Conservation (phyloP, 2,888 invertebrate species). For the Polyommatus iphigenia region DNA sequence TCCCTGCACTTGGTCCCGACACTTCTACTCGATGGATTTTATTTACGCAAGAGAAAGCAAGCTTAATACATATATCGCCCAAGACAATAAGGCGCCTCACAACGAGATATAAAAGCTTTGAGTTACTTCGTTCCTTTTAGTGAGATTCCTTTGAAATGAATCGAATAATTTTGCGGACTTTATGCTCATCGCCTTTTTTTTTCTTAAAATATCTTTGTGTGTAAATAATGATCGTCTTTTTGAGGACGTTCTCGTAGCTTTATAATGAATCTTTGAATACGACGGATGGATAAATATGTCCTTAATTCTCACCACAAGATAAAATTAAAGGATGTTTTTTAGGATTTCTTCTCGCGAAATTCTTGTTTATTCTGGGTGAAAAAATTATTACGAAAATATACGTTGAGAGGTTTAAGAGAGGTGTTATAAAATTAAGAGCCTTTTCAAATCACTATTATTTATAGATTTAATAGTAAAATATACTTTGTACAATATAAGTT, state of each 20-base stretch:
- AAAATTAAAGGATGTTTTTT: not conserved
- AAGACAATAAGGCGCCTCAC: slow-evolving; percentile 77
- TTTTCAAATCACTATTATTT: too few relatives aligned
- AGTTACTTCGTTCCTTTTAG: slow-evolving; percentile 77
- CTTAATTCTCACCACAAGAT: not conserved
- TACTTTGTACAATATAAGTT: too few relatives aligned
- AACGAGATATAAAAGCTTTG: slow-evolving; percentile 80
- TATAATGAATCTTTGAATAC: slow-evolving; percentile 12
- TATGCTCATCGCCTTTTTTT: slow-evolving; percentile 69
- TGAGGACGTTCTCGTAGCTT: slow-evolving; percentile 44
- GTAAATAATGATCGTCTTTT: slow-evolving; percentile 59
- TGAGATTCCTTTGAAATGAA: slow-evolving; percentile 78
- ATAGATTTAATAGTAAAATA: too few relatives aligned
- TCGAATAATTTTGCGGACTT: slow-evolving; percentile 76
- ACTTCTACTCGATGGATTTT: slow-evolving; percentile 76
- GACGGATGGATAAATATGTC: not conserved
- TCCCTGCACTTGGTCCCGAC: slow-evolving; percentile 69
- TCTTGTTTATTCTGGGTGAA: not conserved
- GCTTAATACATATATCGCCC: slow-evolving; percentile 77
- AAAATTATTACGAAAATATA: not conserved
- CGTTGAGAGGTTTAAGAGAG: too few relatives aligned
- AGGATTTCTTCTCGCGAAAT: not conserved
- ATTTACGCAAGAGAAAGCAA: slow-evolving; percentile 80
- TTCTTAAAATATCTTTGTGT: slow-evolving; percentile 61
- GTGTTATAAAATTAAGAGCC: too few relatives aligned